phyloP scores from a whole-genome alignment of 2,797 vertebrate species.

The Syngnathus acus region DNA sequence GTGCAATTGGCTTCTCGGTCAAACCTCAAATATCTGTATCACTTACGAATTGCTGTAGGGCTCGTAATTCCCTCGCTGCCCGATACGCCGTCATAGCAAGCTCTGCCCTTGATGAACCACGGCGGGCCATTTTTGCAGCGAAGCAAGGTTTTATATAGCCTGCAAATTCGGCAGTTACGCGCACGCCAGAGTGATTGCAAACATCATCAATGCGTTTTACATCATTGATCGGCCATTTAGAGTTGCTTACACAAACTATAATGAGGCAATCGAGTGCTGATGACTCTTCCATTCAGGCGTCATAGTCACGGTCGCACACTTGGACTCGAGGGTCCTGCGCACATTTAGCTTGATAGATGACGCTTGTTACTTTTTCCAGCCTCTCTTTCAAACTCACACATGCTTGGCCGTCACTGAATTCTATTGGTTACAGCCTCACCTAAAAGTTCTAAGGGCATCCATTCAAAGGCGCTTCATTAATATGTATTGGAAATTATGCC shows the following conservation, averaged over 20 bases:
- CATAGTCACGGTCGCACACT: constrained; percentile 42
- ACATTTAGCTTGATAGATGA: constrained; percentile 51
- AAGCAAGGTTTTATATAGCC: constrained; percentile 34
- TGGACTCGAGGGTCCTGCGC: not conserved
- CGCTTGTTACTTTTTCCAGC: constrained; percentile 42
- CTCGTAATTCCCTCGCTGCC: not conserved
- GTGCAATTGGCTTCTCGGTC: constrained; percentile 41
- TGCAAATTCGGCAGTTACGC: constrained; percentile 5
- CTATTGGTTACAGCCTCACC: constrained; percentile 38
- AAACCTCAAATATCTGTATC: constrained; percentile 48
- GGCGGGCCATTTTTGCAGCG: constrained; percentile 26
- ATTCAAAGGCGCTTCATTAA: constrained; percentile 68
- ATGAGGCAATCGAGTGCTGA: constrained; percentile 18
- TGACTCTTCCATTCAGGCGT: constrained; percentile 25
- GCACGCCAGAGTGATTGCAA: constrained; percentile 4
- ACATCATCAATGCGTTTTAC: constrained; percentile 22
- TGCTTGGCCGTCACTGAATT: constrained; percentile 45
- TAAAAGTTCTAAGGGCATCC: constrained; percentile 69
- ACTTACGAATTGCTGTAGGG: constrained; percentile 36
- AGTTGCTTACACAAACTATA: constrained; percentile 32
- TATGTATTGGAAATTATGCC: constrained; percentile 77
- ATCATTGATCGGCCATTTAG: constrained; percentile 29
- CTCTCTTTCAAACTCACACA: constrained; percentile 22
- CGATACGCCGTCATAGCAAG: not conserved
- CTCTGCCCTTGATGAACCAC: constrained; percentile 40